phyloP scores from a whole-genome alignment of 2,797 vertebrate genomes.

The Sebastes trivittatus region DNA sequence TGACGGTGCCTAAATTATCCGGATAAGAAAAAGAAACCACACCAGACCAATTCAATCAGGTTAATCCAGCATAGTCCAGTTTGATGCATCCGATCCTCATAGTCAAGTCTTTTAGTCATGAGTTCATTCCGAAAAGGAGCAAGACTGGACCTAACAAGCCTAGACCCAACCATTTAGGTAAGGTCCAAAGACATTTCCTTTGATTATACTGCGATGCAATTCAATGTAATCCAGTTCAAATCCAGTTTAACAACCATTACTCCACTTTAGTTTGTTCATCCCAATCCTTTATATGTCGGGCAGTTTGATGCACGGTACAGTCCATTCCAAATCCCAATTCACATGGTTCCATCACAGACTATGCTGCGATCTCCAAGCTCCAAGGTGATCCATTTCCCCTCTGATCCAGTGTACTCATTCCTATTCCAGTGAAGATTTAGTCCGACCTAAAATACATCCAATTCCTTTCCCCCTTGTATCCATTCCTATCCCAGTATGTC shows the following conservation, averaged over 20 bases:
- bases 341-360: not conserved
- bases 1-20: not conserved
- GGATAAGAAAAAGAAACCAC: not conserved
- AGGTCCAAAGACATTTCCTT: constrained; percentile 1
- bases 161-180: not conserved
- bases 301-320: constrained; percentile 1
- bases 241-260: not conserved
- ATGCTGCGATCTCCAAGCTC: not conserved
- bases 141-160: not conserved
- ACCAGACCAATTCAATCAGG: constrained; percentile 11
- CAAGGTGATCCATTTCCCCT: not conserved
- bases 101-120: not conserved
- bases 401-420: not conserved
- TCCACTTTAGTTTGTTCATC: not conserved
- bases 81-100: not conserved
- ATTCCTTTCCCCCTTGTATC: not conserved
- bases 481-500: constrained; percentile 91
- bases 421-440: not conserved
- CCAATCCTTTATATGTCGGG: not conserved
- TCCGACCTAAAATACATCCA: not conserved
- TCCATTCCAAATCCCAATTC: not conserved
- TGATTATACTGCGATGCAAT: constrained; percentile 1
- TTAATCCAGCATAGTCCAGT: not conserved
- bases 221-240: constrained; percentile 8
- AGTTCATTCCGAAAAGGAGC: constrained; percentile 1